Evolutionary conservation across 2,888 invertebrate genomes (phyloP).

Genomic region (Pollenia griseotomentosa): DNA sequence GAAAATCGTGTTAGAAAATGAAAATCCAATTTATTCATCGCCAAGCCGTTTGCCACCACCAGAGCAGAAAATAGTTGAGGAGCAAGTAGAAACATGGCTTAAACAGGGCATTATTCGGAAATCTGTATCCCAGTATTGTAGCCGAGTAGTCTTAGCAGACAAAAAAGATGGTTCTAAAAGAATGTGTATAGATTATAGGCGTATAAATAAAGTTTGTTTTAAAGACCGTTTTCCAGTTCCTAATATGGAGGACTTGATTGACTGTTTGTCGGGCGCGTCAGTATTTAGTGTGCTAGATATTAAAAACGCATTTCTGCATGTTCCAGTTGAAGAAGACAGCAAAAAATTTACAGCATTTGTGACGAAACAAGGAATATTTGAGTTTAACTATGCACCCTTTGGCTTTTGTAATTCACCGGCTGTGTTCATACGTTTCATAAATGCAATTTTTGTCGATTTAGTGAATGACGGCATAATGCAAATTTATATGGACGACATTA

Average conservation of each 20-base stretch:
- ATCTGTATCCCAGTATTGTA: conserved; percentile 66
- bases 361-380: conserved; percentile 50
- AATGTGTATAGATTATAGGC: conserved; percentile 59
- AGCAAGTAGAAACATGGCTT: conserved; percentile 61
- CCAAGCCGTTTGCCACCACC: conserved; percentile 61
- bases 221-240: conserved; percentile 58
- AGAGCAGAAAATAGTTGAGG: conserved; percentile 58
- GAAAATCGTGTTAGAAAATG: conserved; percentile 66
- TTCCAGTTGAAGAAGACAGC: conserved; percentile 56
- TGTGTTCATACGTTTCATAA: conserved; percentile 63
- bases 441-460: conserved; percentile 61
- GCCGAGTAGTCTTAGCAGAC: conserved; percentile 56
- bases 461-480: conserved; percentile 57
- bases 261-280: conserved; percentile 28
- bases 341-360: conserved; percentile 58
- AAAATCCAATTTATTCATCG: conserved; percentile 40
- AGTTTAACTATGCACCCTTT: conserved; percentile 57
- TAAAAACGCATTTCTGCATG: conserved; percentile 68
- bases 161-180: conserved; percentile 59
- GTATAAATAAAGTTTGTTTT: conserved; percentile 47
- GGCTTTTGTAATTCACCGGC: conserved; percentile 67
- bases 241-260: conserved; percentile 59
- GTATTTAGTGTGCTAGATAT: conserved; percentile 61
- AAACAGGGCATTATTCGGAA: conserved; percentile 49
- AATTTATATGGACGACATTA: conserved; percentile 68